Evolutionary conservation across 2,113 vertebrate species (phyloP), one percentile per base, ranked within the genome.

Genomic region (Oryzias javanicus): DNA sequence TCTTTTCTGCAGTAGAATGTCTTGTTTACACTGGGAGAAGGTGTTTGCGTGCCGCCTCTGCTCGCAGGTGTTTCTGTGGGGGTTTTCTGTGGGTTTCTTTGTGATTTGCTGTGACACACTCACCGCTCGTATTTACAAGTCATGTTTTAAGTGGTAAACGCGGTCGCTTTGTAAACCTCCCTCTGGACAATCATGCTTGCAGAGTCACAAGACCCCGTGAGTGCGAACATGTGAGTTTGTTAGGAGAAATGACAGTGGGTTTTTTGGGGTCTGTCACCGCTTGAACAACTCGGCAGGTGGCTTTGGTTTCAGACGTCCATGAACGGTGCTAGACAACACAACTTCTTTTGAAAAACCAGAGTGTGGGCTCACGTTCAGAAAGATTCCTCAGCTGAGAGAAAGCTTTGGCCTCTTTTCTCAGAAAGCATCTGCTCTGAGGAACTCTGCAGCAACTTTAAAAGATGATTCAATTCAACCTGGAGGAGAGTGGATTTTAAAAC

Each of bases 301-400:
- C 61, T 68, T 42, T 14, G 51, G 19, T 67, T 59, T 65, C 46
- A 18, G 49, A 57, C 68, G 55, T 44, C 13, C 42, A 60, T 64
- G 63, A 60, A 27, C 62, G n/a, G 55, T 0, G 52, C 45, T 65
- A 82, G 70, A 82, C 75, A 77, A 64, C 60, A 70, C 71, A 70
- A 63, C 19, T 46, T 60, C 44, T 48, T 66, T 58, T 27, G 29
- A 19, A 74, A 57, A 57, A 60, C 68, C 69, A 54, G 70, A 79
- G 72, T 12, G 46, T 67, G 67, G 63, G 55, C 67, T 65, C 12
- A 4, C 50, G 59, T 24, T 64, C 63, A 51, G 64, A 55, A 56
- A 60, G n/a, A 70, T 62, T 50, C 15, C 62, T 71, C 64, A 54
- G 45, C 51, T 19, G 10, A 10, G 48, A 14, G 24, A 44, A 42